A percentile compares a stretch with the other conserved stretches of the same genome.
phyloP scores from a whole-genome alignment of 92 coral and sea anemone genomes.

The Isaurus tuberculatus region DNA sequence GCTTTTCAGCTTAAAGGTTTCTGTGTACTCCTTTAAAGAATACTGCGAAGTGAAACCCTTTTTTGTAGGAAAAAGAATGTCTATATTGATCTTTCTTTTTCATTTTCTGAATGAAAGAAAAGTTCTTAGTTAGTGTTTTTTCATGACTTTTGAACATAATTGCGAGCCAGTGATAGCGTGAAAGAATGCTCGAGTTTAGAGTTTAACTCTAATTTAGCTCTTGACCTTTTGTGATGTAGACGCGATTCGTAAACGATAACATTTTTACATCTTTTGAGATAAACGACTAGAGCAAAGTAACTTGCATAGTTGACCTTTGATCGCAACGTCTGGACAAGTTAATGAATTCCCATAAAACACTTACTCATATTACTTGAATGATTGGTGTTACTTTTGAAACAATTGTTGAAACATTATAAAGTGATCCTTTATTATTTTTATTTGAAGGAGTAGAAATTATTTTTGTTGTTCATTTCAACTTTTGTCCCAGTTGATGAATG shows the following conservation, averaged over 20 bases:
- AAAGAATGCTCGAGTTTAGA: neutral
- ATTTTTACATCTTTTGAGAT: neutral
- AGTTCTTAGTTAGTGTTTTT: neutral
- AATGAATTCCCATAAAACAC: too few relatives aligned
- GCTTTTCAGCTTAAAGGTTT: neutral
- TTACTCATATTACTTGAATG: too few relatives aligned
- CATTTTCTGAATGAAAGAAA: neutral
- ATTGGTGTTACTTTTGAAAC: too few relatives aligned
- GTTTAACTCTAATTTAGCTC: neutral
- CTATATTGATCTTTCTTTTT: neutral
- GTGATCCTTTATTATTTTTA: too few relatives aligned
- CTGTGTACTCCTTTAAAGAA: neutral
- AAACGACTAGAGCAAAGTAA: neutral
- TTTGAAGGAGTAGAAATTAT: too few relatives aligned
- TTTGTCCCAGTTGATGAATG: too few relatives aligned
- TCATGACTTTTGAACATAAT: neutral
- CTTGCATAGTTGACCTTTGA: neutral
- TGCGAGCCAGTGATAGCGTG: slow-evolving; percentile 17
- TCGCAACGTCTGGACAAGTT: neutral
- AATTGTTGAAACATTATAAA: too few relatives aligned
- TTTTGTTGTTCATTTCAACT: too few relatives aligned
- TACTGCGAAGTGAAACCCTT: too few relatives aligned
- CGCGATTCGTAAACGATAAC: neutral
- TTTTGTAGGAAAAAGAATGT: neutral
- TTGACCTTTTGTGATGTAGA: neutral